Evolutionary conservation across 1,140 invertebrate species (phyloP), one percentile per base, ranked within the genome.

Genomic region (Trachymyrmex septentrionalis): DNA sequence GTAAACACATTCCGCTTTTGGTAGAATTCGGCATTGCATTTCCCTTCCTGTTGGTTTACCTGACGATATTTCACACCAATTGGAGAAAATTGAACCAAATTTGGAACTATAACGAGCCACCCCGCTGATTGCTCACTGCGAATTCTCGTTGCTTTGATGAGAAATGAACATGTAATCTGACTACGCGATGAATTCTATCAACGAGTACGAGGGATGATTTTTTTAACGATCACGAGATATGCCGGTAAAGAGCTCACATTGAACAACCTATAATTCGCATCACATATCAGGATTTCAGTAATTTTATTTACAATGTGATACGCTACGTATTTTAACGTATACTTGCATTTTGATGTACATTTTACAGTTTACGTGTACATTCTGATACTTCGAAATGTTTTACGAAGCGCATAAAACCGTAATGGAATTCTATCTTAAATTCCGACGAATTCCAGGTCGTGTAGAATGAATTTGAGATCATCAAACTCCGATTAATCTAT

Each of bases 161-260:
- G 38, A 4, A 34, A 38, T 24, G 38, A 53, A 10, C 75, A 50
- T 57, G 59, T 78, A 66, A 78, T 66, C 61, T 9, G 30, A 78
- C 76, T 63, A 30, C 21, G 48, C 21, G 34, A 44, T 24, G 66
- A 24, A 24, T 78, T 66, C 24, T 6, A 50, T 10, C 48, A 10
- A 27, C 1, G 21, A 44, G 38, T 44, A 44, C 9, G 1, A 7
- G 16, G 14, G 6, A 59, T 34, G 76, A 16, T 14, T 34, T 66
- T 66, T 78, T 78, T 50, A 50, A 78, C 44, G 61, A 78, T 77
- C 76, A 78, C 44, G 19, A 44, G 59, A 77, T 64, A 61, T 34
- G 14, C 6, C 1, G 30, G n/a, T 38, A 50, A 69, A 69, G 6
- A 69, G 6, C 6, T 1, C 14, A 27, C 14, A 19, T 69, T 50